Evolutionary conservation across 2,797 vertebrate genomes (phyloP).

Genomic region (Chaetodon trifasciatus): DNA sequence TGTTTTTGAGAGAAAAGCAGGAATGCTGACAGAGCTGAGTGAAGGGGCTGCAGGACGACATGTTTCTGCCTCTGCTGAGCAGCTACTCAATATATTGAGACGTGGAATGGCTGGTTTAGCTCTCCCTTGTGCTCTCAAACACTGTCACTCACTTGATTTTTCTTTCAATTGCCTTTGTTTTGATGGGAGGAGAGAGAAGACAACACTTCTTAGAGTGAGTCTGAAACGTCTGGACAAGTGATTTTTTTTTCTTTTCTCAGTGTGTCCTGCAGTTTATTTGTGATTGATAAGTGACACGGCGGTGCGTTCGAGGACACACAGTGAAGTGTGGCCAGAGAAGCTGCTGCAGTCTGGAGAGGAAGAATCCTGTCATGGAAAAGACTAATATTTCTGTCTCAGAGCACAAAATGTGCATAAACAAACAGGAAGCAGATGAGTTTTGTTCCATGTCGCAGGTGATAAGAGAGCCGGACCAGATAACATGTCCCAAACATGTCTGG

Average conservation of each 20-base stretch:
- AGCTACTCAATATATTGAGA: constrained; percentile 30
- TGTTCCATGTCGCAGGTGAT: constrained; percentile 10
- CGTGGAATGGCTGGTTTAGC: background rate
- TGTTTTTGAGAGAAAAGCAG: constrained; percentile 24
- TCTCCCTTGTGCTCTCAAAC: constrained; percentile 37
- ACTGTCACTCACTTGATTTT: constrained; percentile 57
- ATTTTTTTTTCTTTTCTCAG: constrained; percentile 34
- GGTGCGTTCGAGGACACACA: background rate
- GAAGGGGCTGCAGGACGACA: background rate
- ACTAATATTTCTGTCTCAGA: constrained; percentile 26
- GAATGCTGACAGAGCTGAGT: constrained; percentile 13
- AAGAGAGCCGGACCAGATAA: constrained; percentile 44
- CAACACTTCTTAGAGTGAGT: constrained; percentile 29
- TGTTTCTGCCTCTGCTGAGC: constrained; percentile 13
- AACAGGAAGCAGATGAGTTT: constrained; percentile 22
- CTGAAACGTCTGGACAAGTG: constrained; percentile 33
- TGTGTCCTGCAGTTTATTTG: constrained; percentile 21
- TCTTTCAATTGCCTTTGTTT: constrained; percentile 30
- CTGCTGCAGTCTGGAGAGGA: constrained; percentile 18
- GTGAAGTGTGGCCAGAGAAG: constrained; percentile 5
- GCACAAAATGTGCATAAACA: background rate
- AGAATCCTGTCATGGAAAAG: constrained; percentile 10
- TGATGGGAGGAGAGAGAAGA: constrained; percentile 17
- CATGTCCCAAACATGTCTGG: constrained; percentile 49
- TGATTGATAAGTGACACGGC: constrained; percentile 47